Evolutionary conservation across 2,888 invertebrate species (phyloP), one percentile per base, ranked within the genome.

Genomic region (Leucophenga maculata): DNA sequence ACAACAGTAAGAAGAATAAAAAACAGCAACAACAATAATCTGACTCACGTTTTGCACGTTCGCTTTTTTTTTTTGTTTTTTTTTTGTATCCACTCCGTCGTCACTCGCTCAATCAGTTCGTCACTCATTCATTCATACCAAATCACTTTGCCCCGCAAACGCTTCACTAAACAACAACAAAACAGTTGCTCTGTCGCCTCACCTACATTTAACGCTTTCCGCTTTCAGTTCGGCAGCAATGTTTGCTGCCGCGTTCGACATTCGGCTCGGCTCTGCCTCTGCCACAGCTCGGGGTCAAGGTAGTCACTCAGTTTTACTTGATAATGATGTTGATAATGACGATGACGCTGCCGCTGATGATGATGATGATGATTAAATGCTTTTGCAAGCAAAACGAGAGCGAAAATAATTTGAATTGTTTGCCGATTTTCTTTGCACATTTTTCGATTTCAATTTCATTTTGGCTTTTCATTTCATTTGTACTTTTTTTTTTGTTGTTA

Each of bases 41-140:
- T 74, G 81, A 79, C 73, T 82, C 80, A 80, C 80, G 80, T 82
- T 80, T 78, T 71, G 74, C 77, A 75, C 82, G 76, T 79, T 82
- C 76, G 55, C 60, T 65, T 65, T 52, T 57, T 44, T 44, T 26
- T 22, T 70, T 72, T 69, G 76, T 68, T 70, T 50, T 65, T 67
- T 65, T 67, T 52, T 66, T 39, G 48, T 72, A 69, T 48, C 68
- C 68, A 26, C 18, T 57, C 68, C 44, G n/a, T 26, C 26, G 26
- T 67, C 65, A 22, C 44, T 62, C 67, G 65, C 13, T 69, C 75
- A 68, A 8, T 68, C 62, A 57, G 32, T 68, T 70, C 22, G 31
- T n/a, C 57, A 16, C 32, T 32, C 22, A 16, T 22, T 64, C 62
- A 64, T 46, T 64, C 62, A 48, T 48, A 22, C 31, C 18, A 54